These are phyloP conservation scores for Periophthalmus magnuspinnatus DNA, from an alignment of 2,797 vertebrate genomes.

Conservation along the genomic window DNA sequence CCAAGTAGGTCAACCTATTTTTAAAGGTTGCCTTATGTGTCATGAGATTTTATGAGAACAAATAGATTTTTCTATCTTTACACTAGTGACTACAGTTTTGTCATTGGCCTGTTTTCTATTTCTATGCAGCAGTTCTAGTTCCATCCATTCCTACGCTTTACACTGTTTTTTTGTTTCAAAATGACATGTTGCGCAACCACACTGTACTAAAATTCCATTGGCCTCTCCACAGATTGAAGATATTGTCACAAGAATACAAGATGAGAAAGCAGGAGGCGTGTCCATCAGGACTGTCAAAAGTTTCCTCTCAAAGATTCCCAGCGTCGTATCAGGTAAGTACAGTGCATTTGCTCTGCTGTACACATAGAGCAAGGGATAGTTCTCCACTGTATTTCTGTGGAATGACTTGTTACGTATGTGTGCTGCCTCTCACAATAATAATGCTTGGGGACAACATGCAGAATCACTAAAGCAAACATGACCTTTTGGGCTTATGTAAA, in stretches of 20 bases:
- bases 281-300: constrained; percentile 95
- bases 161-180: neutral
- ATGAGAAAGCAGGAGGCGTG: constrained; percentile 92
- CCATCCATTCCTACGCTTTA: neutral
- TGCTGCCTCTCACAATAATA: constrained; percentile 19
- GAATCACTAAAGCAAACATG: constrained; percentile 49
- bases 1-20: constrained; percentile 6
- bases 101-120: neutral
- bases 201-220: constrained; percentile 18
- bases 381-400: neutral
- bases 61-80: neutral
- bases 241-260: constrained; percentile 90
- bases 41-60: neutral
- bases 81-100: constrained; percentile 1
- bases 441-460: constrained; percentile 12
- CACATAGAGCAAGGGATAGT: neutral
- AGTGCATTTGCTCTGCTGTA: constrained; percentile 7
- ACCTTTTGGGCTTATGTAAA: constrained; percentile 66
- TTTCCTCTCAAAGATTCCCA: constrained; percentile 97
- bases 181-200: neutral
- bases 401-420: neutral
- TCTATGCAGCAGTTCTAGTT: neutral
- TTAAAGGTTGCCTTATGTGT: constrained; percentile 1
- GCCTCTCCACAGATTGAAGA: constrained; percentile 88
- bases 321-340: constrained; percentile 88